phyloP scores from a whole-genome alignment of 2,888 invertebrate genomes.

The Amphipyra berbera region DNA sequence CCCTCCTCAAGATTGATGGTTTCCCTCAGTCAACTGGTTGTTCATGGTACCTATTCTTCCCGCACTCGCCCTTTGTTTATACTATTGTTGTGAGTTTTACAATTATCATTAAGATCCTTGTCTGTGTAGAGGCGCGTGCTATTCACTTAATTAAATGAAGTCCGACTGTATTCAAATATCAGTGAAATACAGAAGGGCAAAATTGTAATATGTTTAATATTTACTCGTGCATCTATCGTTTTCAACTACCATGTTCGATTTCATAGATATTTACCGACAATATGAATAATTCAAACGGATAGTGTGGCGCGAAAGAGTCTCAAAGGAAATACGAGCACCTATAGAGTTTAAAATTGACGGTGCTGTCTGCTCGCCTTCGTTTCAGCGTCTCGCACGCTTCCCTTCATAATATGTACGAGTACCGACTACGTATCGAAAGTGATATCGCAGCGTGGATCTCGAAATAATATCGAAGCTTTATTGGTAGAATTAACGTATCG shows the following conservation, averaged over 20 bases:
- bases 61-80: conserved; percentile 70
- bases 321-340: conserved; percentile 83
- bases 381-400: conserved; percentile 37
- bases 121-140: conserved; percentile 48
- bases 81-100: conserved; percentile 72
- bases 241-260: conserved; percentile 74
- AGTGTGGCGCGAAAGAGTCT: conserved; percentile 81
- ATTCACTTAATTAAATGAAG: conserved; percentile 62
- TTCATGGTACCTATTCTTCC: conserved; percentile 69
- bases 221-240: conserved; percentile 59
- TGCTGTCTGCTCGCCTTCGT: conserved; percentile 61
- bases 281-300: conserved; percentile 84
- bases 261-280: conserved; percentile 79
- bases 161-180: conserved; percentile 33
- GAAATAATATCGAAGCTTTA: conserved; percentile 8
- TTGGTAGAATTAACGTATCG: conserved; percentile 2
- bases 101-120: conserved; percentile 70
- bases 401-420: conserved; percentile 28
- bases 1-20: conserved; percentile 83
- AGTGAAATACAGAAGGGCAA: conserved; percentile 1
- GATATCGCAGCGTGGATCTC: conserved; percentile 14
- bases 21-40: conserved; percentile 74
- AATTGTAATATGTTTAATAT: conserved; percentile 30
- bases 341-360: conserved; percentile 81
- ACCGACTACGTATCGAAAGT: conserved; percentile 17